Percentiles rank a stretch among this genome's conserved stretches.
These are phyloP conservation scores for Enteromius thamalakanensis DNA, from an alignment of 2,797 vertebrate genomes.

Conservation along the genomic window DNA sequence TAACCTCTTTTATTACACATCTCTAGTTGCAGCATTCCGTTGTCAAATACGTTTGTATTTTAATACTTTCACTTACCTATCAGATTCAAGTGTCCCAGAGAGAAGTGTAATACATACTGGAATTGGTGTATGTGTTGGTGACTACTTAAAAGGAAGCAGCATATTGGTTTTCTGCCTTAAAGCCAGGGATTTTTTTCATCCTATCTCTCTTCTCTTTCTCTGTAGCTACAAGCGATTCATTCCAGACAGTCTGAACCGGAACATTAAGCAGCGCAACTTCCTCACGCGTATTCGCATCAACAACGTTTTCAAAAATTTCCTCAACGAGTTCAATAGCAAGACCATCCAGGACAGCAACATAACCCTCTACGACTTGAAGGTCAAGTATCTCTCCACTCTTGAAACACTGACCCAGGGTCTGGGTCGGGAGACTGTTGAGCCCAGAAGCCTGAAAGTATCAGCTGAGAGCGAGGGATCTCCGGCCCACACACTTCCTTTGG, in stretches of 20 bases:
- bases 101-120: neutral
- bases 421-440: conserved; percentile 86
- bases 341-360: conserved; percentile 92
- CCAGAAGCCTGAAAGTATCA: conserved; percentile 75
- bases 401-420: conserved; percentile 89
- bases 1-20: neutral
- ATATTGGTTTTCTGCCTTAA: conserved; percentile 4
- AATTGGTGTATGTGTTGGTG: neutral
- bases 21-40: neutral
- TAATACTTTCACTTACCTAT: neutral
- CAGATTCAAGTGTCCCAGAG: neutral
- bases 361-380: conserved; percentile 90
- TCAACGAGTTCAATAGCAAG: conserved; percentile 93
- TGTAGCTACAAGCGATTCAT: conserved; percentile 92
- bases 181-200: neutral
- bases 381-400: conserved; percentile 95
- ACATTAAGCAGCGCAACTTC: conserved; percentile 92
- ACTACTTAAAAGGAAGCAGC: neutral
- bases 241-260: conserved; percentile 88
- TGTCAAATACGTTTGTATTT: neutral
- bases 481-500: conserved; percentile 17
- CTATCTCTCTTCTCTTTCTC: conserved; percentile 21
- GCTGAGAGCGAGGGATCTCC: conserved; percentile 82
- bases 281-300: conserved; percentile 93
- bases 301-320: conserved; percentile 97